A percentile compares a stretch with the other conserved stretches of the same genome.
Evolutionary conservation across 2,113 vertebrate species (phyloP).

Genomic region (Alethe diademata): DNA sequence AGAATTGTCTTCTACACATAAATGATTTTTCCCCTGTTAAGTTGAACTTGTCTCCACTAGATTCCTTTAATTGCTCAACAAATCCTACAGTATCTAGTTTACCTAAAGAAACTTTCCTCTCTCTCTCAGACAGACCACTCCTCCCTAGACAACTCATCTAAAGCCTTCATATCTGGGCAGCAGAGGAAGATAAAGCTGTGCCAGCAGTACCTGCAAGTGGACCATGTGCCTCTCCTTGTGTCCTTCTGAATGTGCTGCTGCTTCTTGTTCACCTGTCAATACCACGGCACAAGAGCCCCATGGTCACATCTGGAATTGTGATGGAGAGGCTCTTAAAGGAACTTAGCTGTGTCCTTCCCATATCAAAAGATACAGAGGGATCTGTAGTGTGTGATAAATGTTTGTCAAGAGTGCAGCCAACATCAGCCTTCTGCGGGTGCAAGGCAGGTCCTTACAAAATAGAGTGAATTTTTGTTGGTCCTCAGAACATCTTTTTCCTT

Average conservation of each 20-base stretch:
- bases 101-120: background rate
- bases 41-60: background rate
- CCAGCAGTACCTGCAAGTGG: background rate
- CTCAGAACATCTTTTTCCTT: background rate
- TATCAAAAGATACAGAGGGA: background rate
- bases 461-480: background rate
- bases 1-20: background rate
- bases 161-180: background rate
- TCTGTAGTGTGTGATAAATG: background rate
- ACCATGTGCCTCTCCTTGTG: rapidly evolving
- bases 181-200: background rate
- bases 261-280: background rate
- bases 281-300: background rate
- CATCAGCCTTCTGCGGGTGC: background rate
- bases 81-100: background rate
- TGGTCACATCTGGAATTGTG: background rate
- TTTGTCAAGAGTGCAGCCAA: background rate
- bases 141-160: background rate
- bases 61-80: background rate
- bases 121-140: background rate
- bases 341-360: background rate
- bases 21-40: rapidly evolving
- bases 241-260: background rate
- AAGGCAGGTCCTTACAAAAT: background rate
- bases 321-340: background rate